phyloP scores from a whole-genome alignment of 2,113 vertebrate species.

The Ploceus nigricollis region DNA sequence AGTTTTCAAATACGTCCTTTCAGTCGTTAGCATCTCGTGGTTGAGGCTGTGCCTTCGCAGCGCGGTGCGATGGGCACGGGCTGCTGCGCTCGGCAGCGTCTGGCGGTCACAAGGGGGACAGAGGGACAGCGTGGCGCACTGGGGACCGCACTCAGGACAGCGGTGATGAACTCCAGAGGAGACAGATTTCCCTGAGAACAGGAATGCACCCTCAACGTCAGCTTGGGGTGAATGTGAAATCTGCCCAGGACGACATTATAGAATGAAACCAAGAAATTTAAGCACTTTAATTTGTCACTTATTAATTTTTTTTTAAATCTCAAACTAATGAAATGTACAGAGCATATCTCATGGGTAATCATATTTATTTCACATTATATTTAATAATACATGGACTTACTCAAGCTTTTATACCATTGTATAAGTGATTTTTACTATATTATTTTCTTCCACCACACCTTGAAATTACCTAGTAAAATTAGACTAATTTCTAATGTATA shows the following conservation, averaged over 20 bases:
- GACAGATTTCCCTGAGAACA: background rate
- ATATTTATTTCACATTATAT: background rate
- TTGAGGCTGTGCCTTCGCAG: background rate
- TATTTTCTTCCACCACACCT: background rate
- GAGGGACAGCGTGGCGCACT: rapidly evolving
- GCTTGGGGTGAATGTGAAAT: background rate
- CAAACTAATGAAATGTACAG: background rate
- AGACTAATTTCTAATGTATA: background rate
- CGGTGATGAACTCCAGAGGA: background rate
- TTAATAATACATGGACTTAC: background rate
- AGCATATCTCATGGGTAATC: background rate
- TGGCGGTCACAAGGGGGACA: background rate
- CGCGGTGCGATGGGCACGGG: rapidly evolving
- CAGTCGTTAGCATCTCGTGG: rapidly evolving
- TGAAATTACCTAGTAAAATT: conserved; percentile 15
- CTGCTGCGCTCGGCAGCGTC: rapidly evolving
- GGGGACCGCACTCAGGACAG: too few species aligned
- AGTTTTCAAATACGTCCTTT: background rate
- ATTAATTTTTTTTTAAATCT: background rate
- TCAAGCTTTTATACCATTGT: background rate
- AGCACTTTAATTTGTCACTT: background rate
- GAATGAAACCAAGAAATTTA: background rate
- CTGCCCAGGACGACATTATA: background rate
- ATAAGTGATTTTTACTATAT: background rate
- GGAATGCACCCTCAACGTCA: background rate